phyloP scores from a whole-genome alignment of 2,113 vertebrate genomes.

The Lasiurus cinereus region DNA sequence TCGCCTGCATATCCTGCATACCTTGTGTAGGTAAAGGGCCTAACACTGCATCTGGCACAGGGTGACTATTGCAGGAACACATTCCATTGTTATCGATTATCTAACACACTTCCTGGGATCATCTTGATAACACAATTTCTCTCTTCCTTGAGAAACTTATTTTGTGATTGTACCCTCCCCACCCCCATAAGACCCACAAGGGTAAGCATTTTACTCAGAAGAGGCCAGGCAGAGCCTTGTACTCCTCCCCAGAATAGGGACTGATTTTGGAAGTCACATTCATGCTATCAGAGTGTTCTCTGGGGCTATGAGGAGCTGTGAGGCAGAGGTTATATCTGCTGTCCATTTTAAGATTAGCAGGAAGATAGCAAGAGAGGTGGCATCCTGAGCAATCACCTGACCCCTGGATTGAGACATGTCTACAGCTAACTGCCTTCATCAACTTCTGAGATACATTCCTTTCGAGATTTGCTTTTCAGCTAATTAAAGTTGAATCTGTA shows the following conservation, averaged over 20 bases:
- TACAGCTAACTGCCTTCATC: background rate
- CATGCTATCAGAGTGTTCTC: background rate
- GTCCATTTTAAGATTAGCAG: background rate
- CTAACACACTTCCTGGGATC: background rate
- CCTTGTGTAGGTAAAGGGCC: background rate
- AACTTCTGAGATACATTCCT: background rate
- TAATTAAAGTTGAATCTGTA: background rate
- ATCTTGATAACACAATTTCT: background rate
- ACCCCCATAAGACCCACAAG: background rate
- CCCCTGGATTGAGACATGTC: background rate
- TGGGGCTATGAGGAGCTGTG: background rate
- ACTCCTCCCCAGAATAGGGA: background rate
- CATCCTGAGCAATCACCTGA: background rate
- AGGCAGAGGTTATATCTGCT: background rate
- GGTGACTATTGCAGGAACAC: background rate
- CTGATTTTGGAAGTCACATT: background rate
- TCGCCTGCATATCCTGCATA: background rate
- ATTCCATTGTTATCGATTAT: background rate
- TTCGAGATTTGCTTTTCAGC: slow-evolving; percentile 36
- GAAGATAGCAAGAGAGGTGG: background rate
- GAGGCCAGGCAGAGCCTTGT: background rate
- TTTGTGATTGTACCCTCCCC: background rate
- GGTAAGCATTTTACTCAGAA: background rate
- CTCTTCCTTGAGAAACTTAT: background rate
- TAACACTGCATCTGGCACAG: background rate